Conservation (phyloP, 2,797 vertebrate genomes). For the Podarcis siculus region DNA sequence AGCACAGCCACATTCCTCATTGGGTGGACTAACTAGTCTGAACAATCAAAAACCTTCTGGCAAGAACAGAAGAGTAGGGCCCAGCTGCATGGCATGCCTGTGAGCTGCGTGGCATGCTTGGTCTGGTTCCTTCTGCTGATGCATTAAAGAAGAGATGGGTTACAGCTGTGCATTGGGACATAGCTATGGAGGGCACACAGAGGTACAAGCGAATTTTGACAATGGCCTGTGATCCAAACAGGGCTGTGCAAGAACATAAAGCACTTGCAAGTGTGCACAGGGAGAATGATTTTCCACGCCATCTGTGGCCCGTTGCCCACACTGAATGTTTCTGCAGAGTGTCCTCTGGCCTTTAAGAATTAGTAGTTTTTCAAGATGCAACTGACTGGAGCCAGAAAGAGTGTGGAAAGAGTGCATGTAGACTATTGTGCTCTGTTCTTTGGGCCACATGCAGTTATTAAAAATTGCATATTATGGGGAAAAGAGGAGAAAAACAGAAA, state of each 20-base stretch:
- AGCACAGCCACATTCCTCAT: background rate
- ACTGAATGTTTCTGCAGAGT: background rate
- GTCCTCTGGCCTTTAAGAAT: background rate
- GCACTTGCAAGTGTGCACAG: background rate
- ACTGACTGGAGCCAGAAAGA: background rate
- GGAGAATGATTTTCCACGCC: background rate
- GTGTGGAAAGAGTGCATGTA: background rate
- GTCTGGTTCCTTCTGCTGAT: background rate
- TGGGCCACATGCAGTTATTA: background rate
- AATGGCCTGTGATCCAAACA: background rate
- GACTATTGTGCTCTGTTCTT: background rate
- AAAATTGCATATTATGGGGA: background rate
- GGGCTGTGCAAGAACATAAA: background rate
- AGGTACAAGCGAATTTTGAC: background rate
- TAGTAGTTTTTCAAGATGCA: background rate
- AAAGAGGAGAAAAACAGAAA: fast-evolving
- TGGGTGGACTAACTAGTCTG: background rate
- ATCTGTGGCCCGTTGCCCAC: background rate
- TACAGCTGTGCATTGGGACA: background rate
- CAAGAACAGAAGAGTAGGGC: background rate
- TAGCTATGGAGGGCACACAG: background rate
- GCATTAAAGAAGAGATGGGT: background rate
- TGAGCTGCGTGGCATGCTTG: background rate
- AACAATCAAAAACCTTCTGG: background rate
- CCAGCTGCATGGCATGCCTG: background rate